phyloP scores from a whole-genome alignment of 2,888 invertebrate genomes.

The Autographa gamma region DNA sequence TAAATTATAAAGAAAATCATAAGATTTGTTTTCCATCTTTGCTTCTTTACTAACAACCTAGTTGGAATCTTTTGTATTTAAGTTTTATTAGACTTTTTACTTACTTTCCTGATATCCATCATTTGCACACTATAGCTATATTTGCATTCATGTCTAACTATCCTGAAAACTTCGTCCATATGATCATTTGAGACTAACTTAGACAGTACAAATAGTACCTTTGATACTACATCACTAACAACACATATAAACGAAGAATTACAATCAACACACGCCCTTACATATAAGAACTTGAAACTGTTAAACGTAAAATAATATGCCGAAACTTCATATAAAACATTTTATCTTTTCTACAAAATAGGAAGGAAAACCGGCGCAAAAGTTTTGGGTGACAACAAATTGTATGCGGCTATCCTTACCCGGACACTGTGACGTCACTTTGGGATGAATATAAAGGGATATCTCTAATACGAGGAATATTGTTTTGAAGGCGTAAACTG shows the following conservation, averaged over 20 bases:
- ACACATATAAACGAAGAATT: neutral
- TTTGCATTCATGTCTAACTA: neutral
- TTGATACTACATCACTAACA: no score
- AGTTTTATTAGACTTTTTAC: no score
- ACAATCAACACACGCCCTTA: constrained; percentile 14
- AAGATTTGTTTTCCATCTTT: no score
- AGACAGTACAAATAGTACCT: no score
- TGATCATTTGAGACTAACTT: no score
- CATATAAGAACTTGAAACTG: constrained; percentile 21
- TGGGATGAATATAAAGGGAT: constrained; percentile 17
- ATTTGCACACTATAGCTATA: neutral
- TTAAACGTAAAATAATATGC: constrained; percentile 39
- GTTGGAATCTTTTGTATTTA: no score
- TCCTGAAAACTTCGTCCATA: neutral
- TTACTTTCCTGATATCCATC: no score
- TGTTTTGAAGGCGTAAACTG: constrained; percentile 1
- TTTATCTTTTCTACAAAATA: constrained; percentile 20
- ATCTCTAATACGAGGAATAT: constrained; percentile 28
- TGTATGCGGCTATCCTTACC: constrained; percentile 49
- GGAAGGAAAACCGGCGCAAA: constrained; percentile 26
- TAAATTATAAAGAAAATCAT: no score
- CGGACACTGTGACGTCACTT: constrained; percentile 42
- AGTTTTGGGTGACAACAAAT: constrained; percentile 52
- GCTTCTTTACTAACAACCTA: no score
- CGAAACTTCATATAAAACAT: constrained; percentile 30